Conservation (phyloP, 2,113 vertebrate species). For the Cheilinus undulatus region DNA sequence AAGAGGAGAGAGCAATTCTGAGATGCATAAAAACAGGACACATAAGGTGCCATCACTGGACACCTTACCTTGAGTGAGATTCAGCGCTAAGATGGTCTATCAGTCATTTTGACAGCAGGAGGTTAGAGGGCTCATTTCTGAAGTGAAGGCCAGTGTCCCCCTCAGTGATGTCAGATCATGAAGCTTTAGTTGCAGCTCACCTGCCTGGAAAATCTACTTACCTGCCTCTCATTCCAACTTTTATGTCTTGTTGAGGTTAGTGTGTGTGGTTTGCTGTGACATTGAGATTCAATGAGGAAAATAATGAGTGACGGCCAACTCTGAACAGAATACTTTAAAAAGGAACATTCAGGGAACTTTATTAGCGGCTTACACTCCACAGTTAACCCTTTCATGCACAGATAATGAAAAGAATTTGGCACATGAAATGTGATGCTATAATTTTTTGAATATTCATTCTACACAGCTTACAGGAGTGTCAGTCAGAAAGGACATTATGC, state of each 20-base stretch:
- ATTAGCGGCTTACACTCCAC: neutral
- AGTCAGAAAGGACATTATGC: no score
- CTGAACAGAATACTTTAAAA: neutral
- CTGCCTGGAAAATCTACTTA: constrained; percentile 59
- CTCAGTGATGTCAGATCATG: constrained; percentile 58
- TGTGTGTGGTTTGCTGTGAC: constrained; percentile 37
- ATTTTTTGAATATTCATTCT: no score
- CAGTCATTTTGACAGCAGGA: constrained; percentile 72
- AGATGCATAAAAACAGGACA: constrained; percentile 52
- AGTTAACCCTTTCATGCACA: no score
- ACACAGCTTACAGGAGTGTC: no score
- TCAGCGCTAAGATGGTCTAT: constrained; percentile 51
- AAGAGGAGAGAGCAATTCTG: constrained; percentile 21
- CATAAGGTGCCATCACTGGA: constrained; percentile 52
- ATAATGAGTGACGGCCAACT: constrained; percentile 27
- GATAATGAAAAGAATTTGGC: no score
- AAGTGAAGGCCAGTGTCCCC: constrained; percentile 74
- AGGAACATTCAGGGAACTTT: constrained; percentile 5
- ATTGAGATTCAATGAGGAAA: constrained; percentile 45
- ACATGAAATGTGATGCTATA: no score
- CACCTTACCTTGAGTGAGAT: constrained; percentile 75
- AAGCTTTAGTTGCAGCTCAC: constrained; percentile 71
- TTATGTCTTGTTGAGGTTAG: constrained; percentile 30
- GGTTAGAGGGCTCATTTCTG: constrained; percentile 74
- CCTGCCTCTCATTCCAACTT: constrained; percentile 44